These are phyloP conservation scores for Norana najaformis DNA, from an alignment of 2,888 invertebrate species.

Conservation along the genomic window DNA sequence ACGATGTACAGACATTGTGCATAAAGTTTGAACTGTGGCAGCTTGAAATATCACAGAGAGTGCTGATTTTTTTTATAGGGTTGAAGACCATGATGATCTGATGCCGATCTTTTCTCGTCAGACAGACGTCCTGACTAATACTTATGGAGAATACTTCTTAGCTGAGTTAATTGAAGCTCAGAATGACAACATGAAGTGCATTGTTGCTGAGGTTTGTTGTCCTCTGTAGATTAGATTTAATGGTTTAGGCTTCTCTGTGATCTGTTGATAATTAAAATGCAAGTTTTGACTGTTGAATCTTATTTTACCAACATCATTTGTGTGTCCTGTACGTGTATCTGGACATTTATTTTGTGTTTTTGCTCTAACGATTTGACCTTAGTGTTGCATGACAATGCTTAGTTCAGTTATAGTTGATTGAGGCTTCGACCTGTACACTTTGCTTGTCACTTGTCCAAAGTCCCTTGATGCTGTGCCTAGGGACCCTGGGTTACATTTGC, in stretches of 20 bases:
- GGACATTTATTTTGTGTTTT: too few species aligned
- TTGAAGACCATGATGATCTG: constrained; percentile 63
- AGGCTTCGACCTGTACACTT: too few species aligned
- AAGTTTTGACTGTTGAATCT: too few species aligned
- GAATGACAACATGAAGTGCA: constrained; percentile 61
- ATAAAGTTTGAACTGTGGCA: neutral
- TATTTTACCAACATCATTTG: too few species aligned
- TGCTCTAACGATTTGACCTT: too few species aligned
- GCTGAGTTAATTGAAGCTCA: constrained; percentile 63
- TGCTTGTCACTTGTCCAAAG: neutral
- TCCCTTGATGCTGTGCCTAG: too few species aligned
- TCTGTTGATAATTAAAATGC: too few species aligned
- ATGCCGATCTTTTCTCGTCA: constrained; percentile 62
- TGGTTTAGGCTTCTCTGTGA: neutral
- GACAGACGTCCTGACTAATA: constrained; percentile 58
- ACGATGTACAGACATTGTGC: too few species aligned
- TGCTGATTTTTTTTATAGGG: constrained; percentile 48
- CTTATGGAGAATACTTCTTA: constrained; percentile 62
- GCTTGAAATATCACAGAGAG: neutral
- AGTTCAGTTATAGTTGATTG: too few species aligned
- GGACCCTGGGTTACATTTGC: too few species aligned
- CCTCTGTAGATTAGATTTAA: neutral
- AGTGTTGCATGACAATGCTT: too few species aligned
- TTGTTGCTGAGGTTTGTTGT: constrained; percentile 59
- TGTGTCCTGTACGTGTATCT: too few species aligned